phyloP scores from a whole-genome alignment of 2,797 vertebrate species.

The Emys orbicularis region DNA sequence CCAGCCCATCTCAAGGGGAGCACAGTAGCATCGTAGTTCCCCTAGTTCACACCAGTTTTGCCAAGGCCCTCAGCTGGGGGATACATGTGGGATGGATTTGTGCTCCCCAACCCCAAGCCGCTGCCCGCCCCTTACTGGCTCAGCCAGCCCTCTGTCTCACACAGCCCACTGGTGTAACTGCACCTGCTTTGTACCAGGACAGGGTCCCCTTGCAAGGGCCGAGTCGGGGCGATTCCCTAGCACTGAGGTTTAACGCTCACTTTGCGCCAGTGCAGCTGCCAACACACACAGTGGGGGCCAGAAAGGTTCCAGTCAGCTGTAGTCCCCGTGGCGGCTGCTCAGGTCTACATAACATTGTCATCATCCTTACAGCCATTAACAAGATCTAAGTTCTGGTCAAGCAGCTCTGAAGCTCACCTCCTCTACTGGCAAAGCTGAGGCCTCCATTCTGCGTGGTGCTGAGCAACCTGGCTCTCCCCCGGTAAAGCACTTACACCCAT shows the following conservation, averaged over 20 bases:
- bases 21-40: accelerated
- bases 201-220: background rate
- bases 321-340: no score
- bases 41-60: background rate
- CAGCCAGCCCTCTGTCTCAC: background rate
- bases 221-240: background rate
- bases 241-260: background rate
- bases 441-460: background rate
- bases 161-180: background rate
- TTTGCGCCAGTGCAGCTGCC: background rate
- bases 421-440: background rate
- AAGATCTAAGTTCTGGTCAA: background rate
- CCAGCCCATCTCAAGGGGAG: background rate
- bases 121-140: no score
- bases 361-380: no score
- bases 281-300: no score
- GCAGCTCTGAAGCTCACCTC: background rate
- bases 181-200: background rate
- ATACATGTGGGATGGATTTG: background rate
- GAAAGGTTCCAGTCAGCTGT: no score
- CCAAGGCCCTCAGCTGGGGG: background rate
- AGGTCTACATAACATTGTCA: no score
- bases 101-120: no score
- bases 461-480: background rate
- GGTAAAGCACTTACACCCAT: background rate